phyloP scores from a whole-genome alignment of 2,113 vertebrate genomes.

The Leptobrachium ailaonicum region DNA sequence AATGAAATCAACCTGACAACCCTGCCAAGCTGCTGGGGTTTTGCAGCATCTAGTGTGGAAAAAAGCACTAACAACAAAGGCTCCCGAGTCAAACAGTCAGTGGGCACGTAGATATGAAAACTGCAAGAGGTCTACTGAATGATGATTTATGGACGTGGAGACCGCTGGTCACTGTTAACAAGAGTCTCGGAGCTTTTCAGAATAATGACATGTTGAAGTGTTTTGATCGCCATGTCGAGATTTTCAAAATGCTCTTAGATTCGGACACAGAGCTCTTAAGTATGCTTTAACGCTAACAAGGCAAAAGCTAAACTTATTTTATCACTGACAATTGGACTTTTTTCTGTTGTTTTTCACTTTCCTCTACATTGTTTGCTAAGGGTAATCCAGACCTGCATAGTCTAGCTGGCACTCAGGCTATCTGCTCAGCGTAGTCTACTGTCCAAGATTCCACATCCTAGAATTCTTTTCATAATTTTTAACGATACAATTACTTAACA shows the following conservation, averaged over 20 bases:
- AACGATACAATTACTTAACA: too few relatives aligned
- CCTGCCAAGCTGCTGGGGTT: conserved; percentile 64
- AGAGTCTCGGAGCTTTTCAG: conserved; percentile 51
- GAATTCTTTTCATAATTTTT: too few relatives aligned
- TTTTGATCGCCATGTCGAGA: conserved; percentile 53
- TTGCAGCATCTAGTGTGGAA: conserved; percentile 67
- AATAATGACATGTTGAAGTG: conserved; percentile 56
- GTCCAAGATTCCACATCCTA: too few relatives aligned
- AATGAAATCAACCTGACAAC: conserved; percentile 79
- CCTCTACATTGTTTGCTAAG: conserved; percentile 45
- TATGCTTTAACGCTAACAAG: conserved; percentile 51
- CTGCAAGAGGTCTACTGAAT: conserved; percentile 38
- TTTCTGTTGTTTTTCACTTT: conserved; percentile 18
- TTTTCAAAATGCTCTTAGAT: conserved; percentile 38
- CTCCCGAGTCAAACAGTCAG: conserved; percentile 66
- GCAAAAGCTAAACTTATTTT: conserved; percentile 43
- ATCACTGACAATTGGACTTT: conserved; percentile 44
- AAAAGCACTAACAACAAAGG: conserved; percentile 64
- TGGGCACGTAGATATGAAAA: conserved; percentile 54
- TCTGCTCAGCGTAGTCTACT: too few relatives aligned
- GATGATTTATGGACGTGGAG: conserved; percentile 55
- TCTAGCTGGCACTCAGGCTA: too few relatives aligned
- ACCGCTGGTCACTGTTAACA: conserved; percentile 50
- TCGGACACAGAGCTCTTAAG: conserved; percentile 32
- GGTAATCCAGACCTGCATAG: not conserved